Evolutionary conservation across 1,140 invertebrate species (phyloP).

Genomic region (Megalopta genalis): DNA sequence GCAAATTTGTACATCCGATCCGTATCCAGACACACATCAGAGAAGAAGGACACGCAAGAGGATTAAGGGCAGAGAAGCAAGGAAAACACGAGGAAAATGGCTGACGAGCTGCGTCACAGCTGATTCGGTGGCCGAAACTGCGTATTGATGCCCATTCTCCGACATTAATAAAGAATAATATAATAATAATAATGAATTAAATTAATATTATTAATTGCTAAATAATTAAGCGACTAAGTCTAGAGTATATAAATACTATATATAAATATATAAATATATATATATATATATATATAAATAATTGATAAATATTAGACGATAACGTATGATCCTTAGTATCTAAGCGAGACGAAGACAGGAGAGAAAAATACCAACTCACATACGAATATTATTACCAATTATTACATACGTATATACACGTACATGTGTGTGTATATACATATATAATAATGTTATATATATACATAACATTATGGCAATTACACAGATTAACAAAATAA

Average conservation of each 20-base stretch:
- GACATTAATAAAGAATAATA: conserved; percentile 77
- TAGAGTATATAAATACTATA: conserved; percentile 72
- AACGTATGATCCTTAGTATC: conserved; percentile 73
- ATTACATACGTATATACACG: conserved; percentile 56
- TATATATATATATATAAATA: conserved; percentile 74
- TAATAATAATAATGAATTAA: conserved; percentile 75
- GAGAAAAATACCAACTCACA: conserved; percentile 73
- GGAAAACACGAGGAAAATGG: conserved; percentile 11
- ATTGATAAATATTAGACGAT: conserved; percentile 75
- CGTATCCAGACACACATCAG: conserved; percentile 31
- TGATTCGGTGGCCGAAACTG: conserved; percentile 66
- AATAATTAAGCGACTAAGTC: conserved; percentile 76
- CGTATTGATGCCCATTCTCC: conserved; percentile 78
- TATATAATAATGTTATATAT: too few species aligned
- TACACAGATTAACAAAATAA: conserved; percentile 65
- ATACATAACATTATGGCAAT: conserved; percentile 65
- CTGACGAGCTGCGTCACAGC: conserved; percentile 35
- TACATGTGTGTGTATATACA: too few species aligned
- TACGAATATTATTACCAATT: conserved; percentile 70
- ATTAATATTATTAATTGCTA: conserved; percentile 77
- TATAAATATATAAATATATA: conserved; percentile 66
- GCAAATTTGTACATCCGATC: conserved; percentile 43
- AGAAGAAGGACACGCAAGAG: conserved; percentile 10
- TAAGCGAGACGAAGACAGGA: conserved; percentile 64
- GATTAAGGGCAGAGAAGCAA: not conserved